Evolutionary conservation across 2,888 invertebrate species (phyloP).

Genomic region (Cosmopolites sordidus): DNA sequence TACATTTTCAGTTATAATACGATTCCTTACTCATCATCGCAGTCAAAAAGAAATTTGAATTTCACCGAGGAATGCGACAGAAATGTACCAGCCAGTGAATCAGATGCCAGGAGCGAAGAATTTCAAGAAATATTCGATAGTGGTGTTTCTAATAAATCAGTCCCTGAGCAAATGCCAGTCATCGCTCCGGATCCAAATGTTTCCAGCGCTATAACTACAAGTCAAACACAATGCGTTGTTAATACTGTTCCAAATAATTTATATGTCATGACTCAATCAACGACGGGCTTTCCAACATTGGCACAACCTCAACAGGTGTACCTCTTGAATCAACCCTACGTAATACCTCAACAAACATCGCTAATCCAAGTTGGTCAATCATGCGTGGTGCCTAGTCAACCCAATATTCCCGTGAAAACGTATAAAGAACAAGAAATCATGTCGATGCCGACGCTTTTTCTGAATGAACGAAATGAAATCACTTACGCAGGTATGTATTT

Average conservation of each 20-base stretch:
- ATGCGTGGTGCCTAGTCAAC: background rate
- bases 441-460: conserved; percentile 20
- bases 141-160: too few species aligned
- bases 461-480: conserved; percentile 22
- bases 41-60: too few species aligned
- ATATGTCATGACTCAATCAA: background rate
- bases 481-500: conserved; percentile 19
- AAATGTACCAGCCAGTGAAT: too few species aligned
- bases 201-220: too few species aligned
- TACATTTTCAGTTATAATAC: too few species aligned
- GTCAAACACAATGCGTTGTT: background rate
- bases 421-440: conserved; percentile 17
- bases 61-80: too few species aligned
- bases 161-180: too few species aligned
- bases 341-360: conserved; percentile 15
- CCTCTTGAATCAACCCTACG: conserved; percentile 20
- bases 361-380: conserved; percentile 6
- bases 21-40: too few species aligned
- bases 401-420: background rate
- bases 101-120: too few species aligned
- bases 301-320: conserved; percentile 13
- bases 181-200: too few species aligned
- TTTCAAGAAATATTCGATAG: too few species aligned
- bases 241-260: background rate
- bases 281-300: background rate